phyloP scores from a whole-genome alignment of 53 echinoderm and acorn worm species.

The Astropecten irregularis region DNA sequence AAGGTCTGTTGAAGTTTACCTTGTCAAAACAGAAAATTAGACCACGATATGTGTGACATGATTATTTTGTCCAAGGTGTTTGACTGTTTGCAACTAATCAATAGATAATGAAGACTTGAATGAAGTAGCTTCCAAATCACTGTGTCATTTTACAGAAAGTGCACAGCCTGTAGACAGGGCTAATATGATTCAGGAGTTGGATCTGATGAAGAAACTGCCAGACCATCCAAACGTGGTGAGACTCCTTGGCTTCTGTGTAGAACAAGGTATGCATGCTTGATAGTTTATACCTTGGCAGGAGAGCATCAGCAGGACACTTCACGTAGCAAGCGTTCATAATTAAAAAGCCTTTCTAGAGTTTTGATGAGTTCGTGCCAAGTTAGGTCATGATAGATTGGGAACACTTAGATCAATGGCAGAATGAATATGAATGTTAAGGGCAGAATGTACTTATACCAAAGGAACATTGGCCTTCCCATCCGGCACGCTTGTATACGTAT shows the following conservation, averaged over 20 bases:
- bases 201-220: too few relatives aligned
- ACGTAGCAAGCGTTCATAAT: background rate
- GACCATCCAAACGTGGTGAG: constrained; percentile 8
- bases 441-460: too few relatives aligned
- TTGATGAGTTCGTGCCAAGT: background rate
- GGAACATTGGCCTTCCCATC: too few relatives aligned
- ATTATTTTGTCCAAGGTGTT: background rate
- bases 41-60: too few relatives aligned
- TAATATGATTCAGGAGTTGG: too few relatives aligned
- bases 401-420: too few relatives aligned
- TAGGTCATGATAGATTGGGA: too few relatives aligned
- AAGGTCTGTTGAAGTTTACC: background rate
- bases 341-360: background rate
- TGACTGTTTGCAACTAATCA: background rate
- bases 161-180: background rate
- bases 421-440: too few relatives aligned
- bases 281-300: background rate
- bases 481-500: too few relatives aligned
- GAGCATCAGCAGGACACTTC: background rate
- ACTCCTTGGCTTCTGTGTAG: background rate
- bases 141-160: background rate
- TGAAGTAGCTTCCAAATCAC: too few relatives aligned
- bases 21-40: background rate
- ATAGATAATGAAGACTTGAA: background rate
- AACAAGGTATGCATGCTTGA: background rate